These are phyloP conservation scores for Alces alces DNA, from an alignment of 2,113 vertebrate genomes.

Conservation along the genomic window DNA sequence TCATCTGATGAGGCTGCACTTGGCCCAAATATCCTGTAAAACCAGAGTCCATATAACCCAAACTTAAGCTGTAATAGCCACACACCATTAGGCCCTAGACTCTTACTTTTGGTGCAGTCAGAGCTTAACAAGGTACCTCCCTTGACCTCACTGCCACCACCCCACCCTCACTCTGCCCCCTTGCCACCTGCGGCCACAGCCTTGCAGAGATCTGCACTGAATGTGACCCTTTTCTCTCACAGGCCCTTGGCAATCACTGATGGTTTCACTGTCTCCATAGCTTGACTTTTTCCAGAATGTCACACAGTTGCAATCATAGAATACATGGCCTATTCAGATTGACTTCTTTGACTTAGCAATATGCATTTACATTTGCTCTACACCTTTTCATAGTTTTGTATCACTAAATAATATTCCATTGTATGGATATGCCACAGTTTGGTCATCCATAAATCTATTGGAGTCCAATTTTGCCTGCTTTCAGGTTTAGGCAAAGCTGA, in stretches of 20 bases:
- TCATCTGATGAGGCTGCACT: neutral
- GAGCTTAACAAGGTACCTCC: neutral
- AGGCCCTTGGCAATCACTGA: neutral
- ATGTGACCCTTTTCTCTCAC: neutral
- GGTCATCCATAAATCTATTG: neutral
- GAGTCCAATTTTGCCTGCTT: neutral
- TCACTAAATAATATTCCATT: neutral
- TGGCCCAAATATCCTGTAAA: neutral
- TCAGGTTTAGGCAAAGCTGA: neutral
- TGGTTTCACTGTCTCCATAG: neutral
- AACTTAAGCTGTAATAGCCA: neutral
- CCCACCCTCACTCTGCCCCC: neutral
- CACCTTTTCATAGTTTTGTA: neutral
- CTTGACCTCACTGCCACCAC: neutral
- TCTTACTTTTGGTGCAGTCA: neutral
- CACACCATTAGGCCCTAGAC: neutral
- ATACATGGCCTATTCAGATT: neutral
- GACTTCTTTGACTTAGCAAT: neutral
- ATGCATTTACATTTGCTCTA: neutral
- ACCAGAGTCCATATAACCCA: neutral
- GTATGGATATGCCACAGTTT: neutral
- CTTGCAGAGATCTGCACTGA: neutral
- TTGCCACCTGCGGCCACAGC: neutral
- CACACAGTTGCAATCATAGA: neutral
- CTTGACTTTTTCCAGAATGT: neutral